Evolutionary conservation across 2,888 invertebrate species (phyloP), one percentile per base, ranked within the genome.

Genomic region (Nomada fabriciana): DNA sequence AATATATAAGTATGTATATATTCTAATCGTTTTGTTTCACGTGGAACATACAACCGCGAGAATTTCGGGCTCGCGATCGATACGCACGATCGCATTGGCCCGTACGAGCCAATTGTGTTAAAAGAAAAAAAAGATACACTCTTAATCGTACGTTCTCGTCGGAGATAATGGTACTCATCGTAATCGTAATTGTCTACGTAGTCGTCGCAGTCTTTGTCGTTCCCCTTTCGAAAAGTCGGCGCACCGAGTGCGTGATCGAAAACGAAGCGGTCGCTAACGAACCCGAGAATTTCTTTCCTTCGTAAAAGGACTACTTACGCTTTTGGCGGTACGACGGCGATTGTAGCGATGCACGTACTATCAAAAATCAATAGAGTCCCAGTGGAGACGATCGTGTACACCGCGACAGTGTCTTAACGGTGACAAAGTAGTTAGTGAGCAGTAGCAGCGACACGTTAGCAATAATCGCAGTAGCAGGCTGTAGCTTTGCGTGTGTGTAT

Each of bases 261-360:
- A 72, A 75, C 23, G 25, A 63, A 60, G 36, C 57, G 53, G 71
- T 81, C 67, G 59, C 36, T 64, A 76, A 82, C 52, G 76, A 75
- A 81, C 82, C 84, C 67, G 71, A 75, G 76, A 84, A 83, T 86
- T 84, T 84, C 80, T 85, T 86, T 88, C 79, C 85, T 80, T 85
- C 76, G 84, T 42, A 63, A 43, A 75, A 36, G 13, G 7, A 11
- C 77, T 60, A 72, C 29, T 76, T 70, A 15, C 77, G 75, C 75
- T 25, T 64, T 50, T 47, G 76, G 71, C 60, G 76, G 76, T 59
- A 70, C 59, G 47, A 36, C 76, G 72, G 47, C 68, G 78, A 76
- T 75, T 76, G 65, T 76, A 50, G 55, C 68, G 76, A 78, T 82
- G 68, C 76, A 52, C 67, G 72, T 80, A 80, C 78, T 77, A 83